Evolutionary conservation across 2,888 invertebrate species (phyloP).

Genomic region (Pycnomerus fuliginosus): DNA sequence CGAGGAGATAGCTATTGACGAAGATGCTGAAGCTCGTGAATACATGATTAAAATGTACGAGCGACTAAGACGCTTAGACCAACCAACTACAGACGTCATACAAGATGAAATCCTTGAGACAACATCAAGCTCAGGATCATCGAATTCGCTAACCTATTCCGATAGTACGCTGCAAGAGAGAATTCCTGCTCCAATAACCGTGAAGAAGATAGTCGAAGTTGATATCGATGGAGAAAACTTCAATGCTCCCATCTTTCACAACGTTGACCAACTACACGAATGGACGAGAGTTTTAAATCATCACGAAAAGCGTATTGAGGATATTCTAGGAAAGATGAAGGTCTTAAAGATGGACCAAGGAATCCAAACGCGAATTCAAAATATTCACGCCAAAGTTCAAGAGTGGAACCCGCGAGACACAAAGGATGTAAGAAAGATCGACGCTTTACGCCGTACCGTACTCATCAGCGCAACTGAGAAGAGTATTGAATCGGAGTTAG

Average conservation of each 20-base stretch:
- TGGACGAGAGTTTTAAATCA: neutral
- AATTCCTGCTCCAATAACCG: neutral
- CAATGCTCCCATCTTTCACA: neutral
- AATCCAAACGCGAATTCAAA: neutral
- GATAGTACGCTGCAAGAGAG: slow-evolving; percentile 1
- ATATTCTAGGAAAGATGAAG: neutral
- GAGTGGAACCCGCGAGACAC: neutral
- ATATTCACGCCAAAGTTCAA: neutral
- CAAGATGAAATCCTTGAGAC: neutral
- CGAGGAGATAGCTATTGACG: neutral
- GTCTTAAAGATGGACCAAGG: neutral
- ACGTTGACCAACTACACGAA: neutral
- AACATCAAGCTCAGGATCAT: neutral
- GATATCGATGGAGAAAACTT: neutral
- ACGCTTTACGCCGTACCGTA: neutral
- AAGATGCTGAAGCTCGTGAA: neutral
- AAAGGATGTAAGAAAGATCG: neutral
- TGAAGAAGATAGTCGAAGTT: neutral
- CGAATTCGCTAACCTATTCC: neutral
- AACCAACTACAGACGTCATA: neutral
- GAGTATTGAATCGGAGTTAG: neutral
- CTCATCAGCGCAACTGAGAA: slow-evolving; percentile 1
- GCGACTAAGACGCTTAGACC: neutral
- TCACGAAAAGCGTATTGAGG: slow-evolving; percentile 1
- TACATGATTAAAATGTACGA: slow-evolving; percentile 4